These are phyloP conservation scores for Diogma glabrata DNA, from an alignment of 2,888 invertebrate genomes.

Conservation along the genomic window DNA sequence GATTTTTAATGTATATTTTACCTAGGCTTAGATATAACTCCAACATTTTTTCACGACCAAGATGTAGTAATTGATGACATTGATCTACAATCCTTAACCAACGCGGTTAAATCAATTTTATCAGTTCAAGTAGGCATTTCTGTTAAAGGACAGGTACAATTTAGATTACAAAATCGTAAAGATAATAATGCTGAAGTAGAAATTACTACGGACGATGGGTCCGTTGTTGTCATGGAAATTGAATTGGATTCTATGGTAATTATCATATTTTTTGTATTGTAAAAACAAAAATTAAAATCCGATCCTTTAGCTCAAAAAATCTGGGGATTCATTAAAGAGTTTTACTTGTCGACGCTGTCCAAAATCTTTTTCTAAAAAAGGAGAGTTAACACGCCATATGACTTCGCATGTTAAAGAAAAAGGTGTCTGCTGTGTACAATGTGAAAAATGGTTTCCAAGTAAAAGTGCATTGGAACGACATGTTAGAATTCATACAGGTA, in stretches of 20 bases:
- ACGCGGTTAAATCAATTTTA: not conserved
- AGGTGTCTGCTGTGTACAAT: conserved; percentile 42
- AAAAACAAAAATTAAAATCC: no score
- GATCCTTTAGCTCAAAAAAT: not conserved
- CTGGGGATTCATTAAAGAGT: conserved; percentile 37
- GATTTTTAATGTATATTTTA: no score
- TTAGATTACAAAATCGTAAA: not conserved
- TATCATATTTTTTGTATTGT: no score
- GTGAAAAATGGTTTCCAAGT: conserved; percentile 56
- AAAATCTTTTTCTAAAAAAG: conserved; percentile 47
- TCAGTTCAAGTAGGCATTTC: not conserved
- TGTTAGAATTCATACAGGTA: conserved; percentile 55
- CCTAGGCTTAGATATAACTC: no score
- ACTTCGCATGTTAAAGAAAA: conserved; percentile 48
- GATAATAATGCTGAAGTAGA: conserved; percentile 25
- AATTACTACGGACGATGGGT: conserved; percentile 38
- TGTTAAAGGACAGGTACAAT: not conserved
- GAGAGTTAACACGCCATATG: conserved; percentile 47
- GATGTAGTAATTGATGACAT: not conserved
- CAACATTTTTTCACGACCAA: no score
- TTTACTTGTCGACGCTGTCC: conserved; percentile 52
- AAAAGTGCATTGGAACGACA: conserved; percentile 56
- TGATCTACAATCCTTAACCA: not conserved
- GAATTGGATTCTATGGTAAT: not conserved
- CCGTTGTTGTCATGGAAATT: conserved; percentile 36